Percentiles rank a stretch among this genome's conserved stretches.
These are phyloP conservation scores for Apistogramma diplotaenia DNA, from an alignment of 2,113 vertebrate species.

Conservation along the genomic window DNA sequence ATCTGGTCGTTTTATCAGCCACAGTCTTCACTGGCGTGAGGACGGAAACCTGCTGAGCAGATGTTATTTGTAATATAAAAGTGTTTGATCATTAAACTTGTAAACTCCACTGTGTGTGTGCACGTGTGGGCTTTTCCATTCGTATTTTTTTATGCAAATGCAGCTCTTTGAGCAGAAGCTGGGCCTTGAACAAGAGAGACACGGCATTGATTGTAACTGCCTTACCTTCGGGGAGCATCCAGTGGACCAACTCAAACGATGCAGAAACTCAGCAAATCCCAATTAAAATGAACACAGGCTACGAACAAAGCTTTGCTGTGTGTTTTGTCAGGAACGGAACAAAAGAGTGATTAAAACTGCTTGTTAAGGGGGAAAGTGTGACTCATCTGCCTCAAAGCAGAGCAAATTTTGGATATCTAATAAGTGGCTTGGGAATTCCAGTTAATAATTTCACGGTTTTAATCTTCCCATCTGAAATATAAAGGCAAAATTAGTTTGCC, in stretches of 20 bases:
- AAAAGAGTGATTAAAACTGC: conserved; percentile 61
- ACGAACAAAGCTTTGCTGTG: conserved; percentile 51
- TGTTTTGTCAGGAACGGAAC: conserved; percentile 48
- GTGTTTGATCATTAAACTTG: conserved; percentile 48
- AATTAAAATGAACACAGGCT: conserved; percentile 63
- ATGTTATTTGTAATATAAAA: conserved; percentile 43
- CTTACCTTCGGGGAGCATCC: conserved; percentile 61
- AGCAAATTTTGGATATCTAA: conserved; percentile 55
- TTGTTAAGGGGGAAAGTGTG: conserved; percentile 40
- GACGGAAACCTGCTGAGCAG: conserved; percentile 14
- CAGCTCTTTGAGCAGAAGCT: conserved; percentile 31
- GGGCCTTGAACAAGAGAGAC: conserved; percentile 30
- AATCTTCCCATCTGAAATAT: conserved; percentile 8
- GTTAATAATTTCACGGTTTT: conserved; percentile 34
- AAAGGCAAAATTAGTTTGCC: neutral
- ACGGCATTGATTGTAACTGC: conserved; percentile 58
- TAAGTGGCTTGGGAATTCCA: conserved; percentile 37
- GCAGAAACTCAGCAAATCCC: conserved; percentile 52
- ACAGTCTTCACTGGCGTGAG: neutral
- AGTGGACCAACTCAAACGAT: conserved; percentile 36
- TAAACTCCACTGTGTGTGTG: conserved; percentile 26
- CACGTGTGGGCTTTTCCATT: neutral
- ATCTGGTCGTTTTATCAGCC: neutral
- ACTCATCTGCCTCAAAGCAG: conserved; percentile 48
- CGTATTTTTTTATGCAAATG: neutral